phyloP scores from a whole-genome alignment of 2,113 vertebrate species.

The Eubucco bourcierii region DNA sequence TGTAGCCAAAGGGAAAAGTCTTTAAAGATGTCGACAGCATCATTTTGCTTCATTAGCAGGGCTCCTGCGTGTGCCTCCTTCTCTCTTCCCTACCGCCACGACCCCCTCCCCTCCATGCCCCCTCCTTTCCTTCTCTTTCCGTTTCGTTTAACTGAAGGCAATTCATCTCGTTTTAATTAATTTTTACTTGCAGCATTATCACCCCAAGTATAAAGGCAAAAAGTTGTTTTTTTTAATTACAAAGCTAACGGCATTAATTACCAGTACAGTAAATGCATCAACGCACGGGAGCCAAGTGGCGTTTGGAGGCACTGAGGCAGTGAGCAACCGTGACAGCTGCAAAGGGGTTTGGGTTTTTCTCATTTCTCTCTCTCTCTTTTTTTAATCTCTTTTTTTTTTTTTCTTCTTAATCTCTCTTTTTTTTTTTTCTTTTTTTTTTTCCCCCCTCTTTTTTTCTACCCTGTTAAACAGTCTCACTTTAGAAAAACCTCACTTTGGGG shows the following conservation, averaged over 20 bases:
- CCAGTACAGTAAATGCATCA: slow-evolving; percentile 79
- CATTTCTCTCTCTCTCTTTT: not conserved
- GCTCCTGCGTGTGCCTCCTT: slow-evolving; percentile 27
- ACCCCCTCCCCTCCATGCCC: slow-evolving; percentile 40
- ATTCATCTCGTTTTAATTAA: slow-evolving; percentile 88
- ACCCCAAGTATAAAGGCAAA: slow-evolving; percentile 80
- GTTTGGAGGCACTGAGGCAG: slow-evolving; percentile 73
- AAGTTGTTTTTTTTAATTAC: slow-evolving; percentile 82
- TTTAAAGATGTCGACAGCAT: slow-evolving; percentile 65
- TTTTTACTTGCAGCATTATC: slow-evolving; percentile 84
- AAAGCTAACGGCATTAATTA: slow-evolving; percentile 85
- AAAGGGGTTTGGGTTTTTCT: slow-evolving; percentile 24
- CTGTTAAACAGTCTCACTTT: slow-evolving; percentile 16
- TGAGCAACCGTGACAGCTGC: slow-evolving; percentile 67
- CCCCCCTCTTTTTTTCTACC: not conserved
- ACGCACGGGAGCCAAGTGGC: slow-evolving; percentile 57
- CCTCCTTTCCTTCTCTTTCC: slow-evolving; percentile 67
- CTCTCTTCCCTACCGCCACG: not conserved
- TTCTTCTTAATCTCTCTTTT: too few relatives aligned
- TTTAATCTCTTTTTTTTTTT: too few relatives aligned
- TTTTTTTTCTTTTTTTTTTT: too few relatives aligned
- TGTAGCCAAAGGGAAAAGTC: slow-evolving; percentile 50
- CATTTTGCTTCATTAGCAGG: slow-evolving; percentile 77
- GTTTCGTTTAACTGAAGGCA: slow-evolving; percentile 82
- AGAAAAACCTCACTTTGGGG: slow-evolving; percentile 25